A percentile compares a stretch with the other conserved stretches of the same genome.
Conservation (phyloP, 2,888 invertebrate genomes). For the Plagodis dolabraria region DNA sequence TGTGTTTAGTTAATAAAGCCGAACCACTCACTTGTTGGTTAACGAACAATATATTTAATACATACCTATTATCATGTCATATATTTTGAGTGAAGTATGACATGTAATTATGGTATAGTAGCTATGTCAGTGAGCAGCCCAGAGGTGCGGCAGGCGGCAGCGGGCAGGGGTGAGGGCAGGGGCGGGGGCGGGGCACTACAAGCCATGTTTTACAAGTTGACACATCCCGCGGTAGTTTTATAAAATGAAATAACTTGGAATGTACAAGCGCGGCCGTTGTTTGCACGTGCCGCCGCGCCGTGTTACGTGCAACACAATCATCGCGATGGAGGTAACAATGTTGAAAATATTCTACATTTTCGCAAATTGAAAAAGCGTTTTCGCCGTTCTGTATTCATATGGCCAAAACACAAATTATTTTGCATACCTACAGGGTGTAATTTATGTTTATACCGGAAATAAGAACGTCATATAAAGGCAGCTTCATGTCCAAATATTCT, state of each 20-base stretch:
- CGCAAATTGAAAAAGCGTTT: not conserved
- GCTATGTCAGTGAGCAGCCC: no score
- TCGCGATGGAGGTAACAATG: not conserved
- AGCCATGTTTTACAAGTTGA: constrained; percentile 8
- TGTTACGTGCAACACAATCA: not conserved
- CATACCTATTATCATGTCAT: no score
- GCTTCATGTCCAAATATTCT: no score
- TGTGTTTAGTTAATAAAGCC: no score
- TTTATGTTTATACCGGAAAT: not conserved
- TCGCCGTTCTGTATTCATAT: no score
- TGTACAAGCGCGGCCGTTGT: not conserved
- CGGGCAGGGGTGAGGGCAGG: not conserved
- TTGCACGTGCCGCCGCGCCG: constrained; percentile 1
- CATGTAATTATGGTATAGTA: no score
- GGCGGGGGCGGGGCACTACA: not conserved
- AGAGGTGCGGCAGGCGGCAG: no score
- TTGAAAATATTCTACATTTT: constrained; percentile 1
- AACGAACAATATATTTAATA: no score
- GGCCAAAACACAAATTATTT: no score
- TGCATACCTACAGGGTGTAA: not conserved
- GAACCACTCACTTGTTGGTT: no score
- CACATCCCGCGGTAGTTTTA: constrained; percentile 6
- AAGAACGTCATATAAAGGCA: no score
- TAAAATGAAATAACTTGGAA: constrained; percentile 13
- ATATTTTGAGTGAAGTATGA: no score